Conservation (phyloP, 2,797 vertebrate genomes). For the Paedocypris micromegethes region DNA sequence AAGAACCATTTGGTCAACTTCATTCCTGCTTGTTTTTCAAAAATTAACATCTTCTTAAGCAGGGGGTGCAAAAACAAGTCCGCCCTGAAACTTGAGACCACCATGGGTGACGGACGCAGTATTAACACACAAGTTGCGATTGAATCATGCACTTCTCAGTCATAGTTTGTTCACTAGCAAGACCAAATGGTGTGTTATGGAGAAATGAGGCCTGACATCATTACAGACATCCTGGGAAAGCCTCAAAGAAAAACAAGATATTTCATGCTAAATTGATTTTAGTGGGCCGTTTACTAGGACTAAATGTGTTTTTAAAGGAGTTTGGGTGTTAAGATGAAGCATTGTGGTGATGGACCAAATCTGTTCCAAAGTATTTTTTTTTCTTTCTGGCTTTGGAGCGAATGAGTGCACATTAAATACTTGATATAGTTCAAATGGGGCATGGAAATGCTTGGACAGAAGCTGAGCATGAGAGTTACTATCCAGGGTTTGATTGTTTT, state of each 20-base stretch:
- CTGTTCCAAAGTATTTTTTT: not conserved
- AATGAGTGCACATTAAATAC: not conserved
- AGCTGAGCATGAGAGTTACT: not conserved
- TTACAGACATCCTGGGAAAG: conserved; percentile 3
- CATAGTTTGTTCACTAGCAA: conserved; percentile 32
- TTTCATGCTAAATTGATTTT: not conserved
- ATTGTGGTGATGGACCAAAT: not conserved
- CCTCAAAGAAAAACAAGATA: not conserved
- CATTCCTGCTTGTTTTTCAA: conserved; percentile 36
- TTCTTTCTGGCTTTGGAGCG: not conserved
- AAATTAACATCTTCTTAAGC: conserved; percentile 48
- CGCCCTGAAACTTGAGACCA: conserved; percentile 8
- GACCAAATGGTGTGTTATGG: conserved; percentile 12
- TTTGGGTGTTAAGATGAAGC: not conserved
- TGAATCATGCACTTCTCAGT: no score
- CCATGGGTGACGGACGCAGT: conserved; percentile 16
- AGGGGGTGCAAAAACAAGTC: conserved; percentile 40
- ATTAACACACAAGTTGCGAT: no score
- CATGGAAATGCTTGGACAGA: conserved; percentile 55
- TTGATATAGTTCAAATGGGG: conserved; percentile 44
- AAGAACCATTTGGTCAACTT: conserved; percentile 45
- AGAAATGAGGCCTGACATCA: not conserved
- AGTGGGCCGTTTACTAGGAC: not conserved
- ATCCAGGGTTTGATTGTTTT: not conserved
- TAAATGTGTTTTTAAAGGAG: conserved; percentile 12